A percentile compares a stretch with the other conserved stretches of the same genome.
These are phyloP conservation scores for Trilocha varians DNA, from an alignment of 2,888 invertebrate species.

Conservation along the genomic window DNA sequence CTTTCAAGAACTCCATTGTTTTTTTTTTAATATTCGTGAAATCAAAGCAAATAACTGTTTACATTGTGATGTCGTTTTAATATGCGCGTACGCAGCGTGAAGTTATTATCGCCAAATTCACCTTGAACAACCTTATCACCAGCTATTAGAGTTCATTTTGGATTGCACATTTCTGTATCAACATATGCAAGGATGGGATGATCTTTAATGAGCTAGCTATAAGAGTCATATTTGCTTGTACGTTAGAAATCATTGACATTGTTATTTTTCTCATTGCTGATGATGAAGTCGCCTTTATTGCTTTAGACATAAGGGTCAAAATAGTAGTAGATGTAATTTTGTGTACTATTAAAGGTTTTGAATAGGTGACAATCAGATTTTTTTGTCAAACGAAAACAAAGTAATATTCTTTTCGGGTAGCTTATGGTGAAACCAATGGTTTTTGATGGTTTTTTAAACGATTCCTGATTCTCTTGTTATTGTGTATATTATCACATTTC, in stretches of 20 bases:
- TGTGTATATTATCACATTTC: constrained; percentile 5
- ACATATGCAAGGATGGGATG: neutral
- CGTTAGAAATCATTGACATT: constrained; percentile 7
- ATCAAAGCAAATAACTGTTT: constrained; percentile 18
- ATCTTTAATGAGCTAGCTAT: neutral
- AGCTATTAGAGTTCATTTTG: constrained; percentile 15
- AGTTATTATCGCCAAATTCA: constrained; percentile 53
- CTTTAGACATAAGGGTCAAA: constrained; percentile 12
- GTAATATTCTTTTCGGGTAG: constrained; percentile 57
- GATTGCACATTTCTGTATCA: neutral
- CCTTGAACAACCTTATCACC: constrained; percentile 8
- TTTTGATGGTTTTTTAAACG: constrained; percentile 56
- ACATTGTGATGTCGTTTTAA: constrained; percentile 68
- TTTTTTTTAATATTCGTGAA: neutral
- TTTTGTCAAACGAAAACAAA: constrained; percentile 44
- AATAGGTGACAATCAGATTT: constrained; percentile 64
- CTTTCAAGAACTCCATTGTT: neutral
- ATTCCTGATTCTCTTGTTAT: constrained; percentile 37
- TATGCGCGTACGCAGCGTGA: constrained; percentile 55
- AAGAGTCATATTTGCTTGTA: neutral
- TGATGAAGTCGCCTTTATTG: constrained; percentile 9
- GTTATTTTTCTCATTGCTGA: constrained; percentile 7
- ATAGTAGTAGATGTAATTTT: constrained; percentile 7
- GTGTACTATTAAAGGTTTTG: constrained; percentile 50
- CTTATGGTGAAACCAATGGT: constrained; percentile 55